Conservation (phyloP, 2,113 vertebrate species). For the Acrocephalus kingi region DNA sequence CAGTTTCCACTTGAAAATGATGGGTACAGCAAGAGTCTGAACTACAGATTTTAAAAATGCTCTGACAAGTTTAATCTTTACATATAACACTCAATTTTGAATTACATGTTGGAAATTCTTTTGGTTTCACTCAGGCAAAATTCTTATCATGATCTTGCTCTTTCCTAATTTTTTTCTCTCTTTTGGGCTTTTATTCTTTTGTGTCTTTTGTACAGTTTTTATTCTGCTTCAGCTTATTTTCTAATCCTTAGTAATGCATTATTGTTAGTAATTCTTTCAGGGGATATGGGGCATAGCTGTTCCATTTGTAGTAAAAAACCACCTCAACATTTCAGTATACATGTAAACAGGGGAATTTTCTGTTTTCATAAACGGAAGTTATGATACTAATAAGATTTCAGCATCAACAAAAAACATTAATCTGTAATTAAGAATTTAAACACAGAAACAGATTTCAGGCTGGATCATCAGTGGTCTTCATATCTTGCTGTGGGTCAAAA, state of each 20-base stretch:
- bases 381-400: background rate
- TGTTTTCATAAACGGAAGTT: background rate
- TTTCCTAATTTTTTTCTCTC: background rate
- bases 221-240: background rate
- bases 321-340: accelerated
- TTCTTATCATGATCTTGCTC: background rate
- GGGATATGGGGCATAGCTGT: background rate
- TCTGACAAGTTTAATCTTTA: background rate
- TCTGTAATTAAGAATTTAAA: background rate
- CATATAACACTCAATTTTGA: background rate
- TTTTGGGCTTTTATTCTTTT: background rate
- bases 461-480: background rate
- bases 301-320: background rate
- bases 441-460: background rate
- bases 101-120: background rate
- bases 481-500: background rate
- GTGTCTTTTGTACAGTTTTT: background rate
- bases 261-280: background rate
- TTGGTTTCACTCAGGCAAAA: background rate
- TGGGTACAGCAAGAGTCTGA: background rate
- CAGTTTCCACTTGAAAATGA: background rate
- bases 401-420: background rate
- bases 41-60: background rate
- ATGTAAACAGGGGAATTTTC: background rate
- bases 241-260: background rate